Evolutionary conservation across 2,888 invertebrate species (phyloP).

Genomic region (Bursaphelenchus okinawaensis): DNA sequence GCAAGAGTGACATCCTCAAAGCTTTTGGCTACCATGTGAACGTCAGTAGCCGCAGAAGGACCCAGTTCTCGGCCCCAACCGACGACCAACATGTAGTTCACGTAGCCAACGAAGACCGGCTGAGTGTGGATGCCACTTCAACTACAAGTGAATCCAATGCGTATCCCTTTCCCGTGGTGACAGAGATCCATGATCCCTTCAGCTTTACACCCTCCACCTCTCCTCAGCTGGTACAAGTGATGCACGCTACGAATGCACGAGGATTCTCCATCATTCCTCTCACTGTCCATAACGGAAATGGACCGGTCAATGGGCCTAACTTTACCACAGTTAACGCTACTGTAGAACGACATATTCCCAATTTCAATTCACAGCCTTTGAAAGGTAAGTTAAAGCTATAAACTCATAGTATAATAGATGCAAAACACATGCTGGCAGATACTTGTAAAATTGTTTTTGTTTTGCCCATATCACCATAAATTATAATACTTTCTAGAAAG

Average conservation of each 20-base stretch:
- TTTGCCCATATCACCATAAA: too few relatives aligned
- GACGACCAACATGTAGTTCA: constrained; percentile 28
- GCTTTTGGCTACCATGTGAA: constrained; percentile 59
- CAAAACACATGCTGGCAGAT: too few relatives aligned
- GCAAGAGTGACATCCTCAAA: constrained; percentile 80
- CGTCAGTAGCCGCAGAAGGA: constrained; percentile 26
- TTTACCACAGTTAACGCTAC: constrained; percentile 15
- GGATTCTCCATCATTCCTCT: constrained; percentile 45
- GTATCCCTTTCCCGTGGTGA: constrained; percentile 35
- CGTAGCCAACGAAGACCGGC: constrained; percentile 20
- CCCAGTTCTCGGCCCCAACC: constrained; percentile 29
- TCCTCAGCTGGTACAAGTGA: constrained; percentile 44
- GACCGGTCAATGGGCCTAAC: not conserved
- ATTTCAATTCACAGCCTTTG: not conserved
- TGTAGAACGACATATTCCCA: constrained; percentile 20
- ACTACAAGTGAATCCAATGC: constrained; percentile 36
- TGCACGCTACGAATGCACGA: constrained; percentile 37
- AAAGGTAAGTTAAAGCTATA: too few relatives aligned
- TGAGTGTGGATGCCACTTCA: constrained; percentile 30
- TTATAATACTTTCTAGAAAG: too few relatives aligned
- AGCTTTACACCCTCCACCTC: constrained; percentile 38
- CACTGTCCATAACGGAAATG: constrained; percentile 38
- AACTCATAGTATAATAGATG: too few relatives aligned
- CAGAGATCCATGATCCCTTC: constrained; percentile 47
- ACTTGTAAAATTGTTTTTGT: too few relatives aligned